phyloP scores from a whole-genome alignment of 2,797 vertebrate species.

The Onychomys torridus region DNA sequence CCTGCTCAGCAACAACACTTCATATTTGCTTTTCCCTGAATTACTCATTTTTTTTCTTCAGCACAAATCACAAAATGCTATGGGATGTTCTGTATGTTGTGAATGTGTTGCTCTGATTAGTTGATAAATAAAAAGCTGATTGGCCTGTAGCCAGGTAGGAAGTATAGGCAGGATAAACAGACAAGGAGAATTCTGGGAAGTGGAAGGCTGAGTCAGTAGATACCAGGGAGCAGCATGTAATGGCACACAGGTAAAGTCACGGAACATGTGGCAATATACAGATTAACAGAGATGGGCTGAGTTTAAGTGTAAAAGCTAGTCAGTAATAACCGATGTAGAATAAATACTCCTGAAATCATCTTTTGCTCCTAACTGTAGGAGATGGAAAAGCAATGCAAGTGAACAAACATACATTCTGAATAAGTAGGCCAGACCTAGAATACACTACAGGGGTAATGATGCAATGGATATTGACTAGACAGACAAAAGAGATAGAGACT shows the following conservation, averaged over 20 bases:
- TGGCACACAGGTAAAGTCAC: too few species aligned
- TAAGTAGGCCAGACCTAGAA: neutral
- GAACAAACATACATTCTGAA: neutral
- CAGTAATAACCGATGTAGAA: neutral
- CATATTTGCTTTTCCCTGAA: neutral
- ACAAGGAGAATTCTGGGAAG: too few species aligned
- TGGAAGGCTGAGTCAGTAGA: too few species aligned
- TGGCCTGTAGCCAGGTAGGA: too few species aligned
- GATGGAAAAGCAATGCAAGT: neutral
- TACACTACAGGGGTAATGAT: neutral
- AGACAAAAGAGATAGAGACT: neutral
- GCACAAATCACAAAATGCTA: neutral
- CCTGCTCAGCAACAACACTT: neutral
- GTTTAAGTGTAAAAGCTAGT: too few species aligned
- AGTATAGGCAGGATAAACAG: too few species aligned
- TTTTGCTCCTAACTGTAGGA: neutral
- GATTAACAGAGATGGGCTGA: too few species aligned
- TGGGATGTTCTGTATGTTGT: too few species aligned
- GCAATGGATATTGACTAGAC: neutral
- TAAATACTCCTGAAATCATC: neutral
- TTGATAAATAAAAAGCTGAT: too few species aligned
- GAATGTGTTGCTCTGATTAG: too few species aligned
- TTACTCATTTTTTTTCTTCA: neutral
- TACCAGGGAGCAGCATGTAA: too few species aligned
- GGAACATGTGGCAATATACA: too few species aligned